Evolutionary conservation across 2,113 vertebrate species (phyloP), one percentile per base, ranked within the genome.

Genomic region (Spilogale gracilis): DNA sequence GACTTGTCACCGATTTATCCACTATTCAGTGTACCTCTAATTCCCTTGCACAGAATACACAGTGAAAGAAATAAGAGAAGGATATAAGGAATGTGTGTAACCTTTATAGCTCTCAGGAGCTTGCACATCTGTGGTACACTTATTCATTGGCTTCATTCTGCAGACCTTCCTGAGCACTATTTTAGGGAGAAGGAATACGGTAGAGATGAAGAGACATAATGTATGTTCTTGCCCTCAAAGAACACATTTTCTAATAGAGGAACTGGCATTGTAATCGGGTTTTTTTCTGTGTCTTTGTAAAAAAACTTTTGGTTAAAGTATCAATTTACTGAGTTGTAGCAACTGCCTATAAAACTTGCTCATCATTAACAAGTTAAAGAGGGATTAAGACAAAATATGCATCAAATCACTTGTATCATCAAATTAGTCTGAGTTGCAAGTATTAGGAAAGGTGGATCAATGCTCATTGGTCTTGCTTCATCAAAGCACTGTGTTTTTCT

Each of bases 311-410:
- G n/a, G 30, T 92, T 94, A 86, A 67, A 58, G 23, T 92, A 25
- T 5, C 5, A 82, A 8, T 58, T 95, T 84, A 78, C n/a, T 61
- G 87, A 91, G n/a, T 79, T 94, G 56, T 60, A 89, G 48, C 54
- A 95, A 60, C 20, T 95, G 32, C 11, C 20, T 2, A 6, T 81
- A 78, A 94, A 74, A 88, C 18, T 79, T 95, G 43, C 32, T 94
- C 21, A 58, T 83, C 45, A 86, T 94, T 56, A 93, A 69, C 21
- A 89, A 60, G 8, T 91, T 89, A 87, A 54, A 76, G 23, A 97
- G 23, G 50, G 16, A 60, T 50, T 20, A 89, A 81, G 48, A 94
- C 7, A 80, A 71, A 84, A 21, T 76, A 56, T 82, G 32, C 95
- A 82, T 96, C 23, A 95, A 71, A 84, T 92, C 30, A 87, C 43